Conservation (phyloP, 2,113 vertebrate species). For the Onychostruthus taczanowskii region DNA sequence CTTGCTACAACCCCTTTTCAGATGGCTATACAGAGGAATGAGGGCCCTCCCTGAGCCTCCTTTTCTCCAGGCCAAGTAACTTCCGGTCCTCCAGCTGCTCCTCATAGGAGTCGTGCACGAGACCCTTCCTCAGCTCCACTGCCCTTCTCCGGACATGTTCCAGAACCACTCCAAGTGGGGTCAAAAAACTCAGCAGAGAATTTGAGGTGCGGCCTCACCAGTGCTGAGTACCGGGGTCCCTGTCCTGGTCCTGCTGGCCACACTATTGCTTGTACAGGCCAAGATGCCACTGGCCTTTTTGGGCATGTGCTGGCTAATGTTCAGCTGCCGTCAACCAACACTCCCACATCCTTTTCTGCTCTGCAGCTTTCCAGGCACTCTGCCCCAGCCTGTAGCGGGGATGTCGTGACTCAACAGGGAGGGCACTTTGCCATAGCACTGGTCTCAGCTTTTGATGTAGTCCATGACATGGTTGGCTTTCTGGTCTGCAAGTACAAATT, state of each 20-base stretch:
- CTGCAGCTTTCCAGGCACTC: not conserved
- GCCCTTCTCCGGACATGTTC: not conserved
- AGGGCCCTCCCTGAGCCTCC: not conserved
- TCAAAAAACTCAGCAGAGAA: accelerated
- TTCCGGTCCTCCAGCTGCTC: no score
- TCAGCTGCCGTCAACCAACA: not conserved
- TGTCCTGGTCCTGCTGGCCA: not conserved
- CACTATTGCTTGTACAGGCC: not conserved
- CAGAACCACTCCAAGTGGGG: not conserved
- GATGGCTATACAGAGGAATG: not conserved
- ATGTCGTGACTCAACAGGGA: not conserved
- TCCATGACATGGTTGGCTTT: accelerated
- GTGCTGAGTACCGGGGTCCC: accelerated
- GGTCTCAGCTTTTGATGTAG: not conserved
- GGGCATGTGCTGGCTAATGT: not conserved
- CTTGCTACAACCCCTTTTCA: not conserved
- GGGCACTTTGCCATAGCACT: no score
- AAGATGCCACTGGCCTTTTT: not conserved
- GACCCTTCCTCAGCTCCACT: accelerated
- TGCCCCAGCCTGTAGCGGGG: not conserved
- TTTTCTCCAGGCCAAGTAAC: not conserved
- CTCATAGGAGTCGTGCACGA: not conserved
- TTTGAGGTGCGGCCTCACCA: not conserved
- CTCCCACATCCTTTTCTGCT: not conserved
- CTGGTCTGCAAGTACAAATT: not conserved